Base-by-base conservation (phyloP, 2,113 vertebrate species). In the Manacus vitellinus region DNA sequence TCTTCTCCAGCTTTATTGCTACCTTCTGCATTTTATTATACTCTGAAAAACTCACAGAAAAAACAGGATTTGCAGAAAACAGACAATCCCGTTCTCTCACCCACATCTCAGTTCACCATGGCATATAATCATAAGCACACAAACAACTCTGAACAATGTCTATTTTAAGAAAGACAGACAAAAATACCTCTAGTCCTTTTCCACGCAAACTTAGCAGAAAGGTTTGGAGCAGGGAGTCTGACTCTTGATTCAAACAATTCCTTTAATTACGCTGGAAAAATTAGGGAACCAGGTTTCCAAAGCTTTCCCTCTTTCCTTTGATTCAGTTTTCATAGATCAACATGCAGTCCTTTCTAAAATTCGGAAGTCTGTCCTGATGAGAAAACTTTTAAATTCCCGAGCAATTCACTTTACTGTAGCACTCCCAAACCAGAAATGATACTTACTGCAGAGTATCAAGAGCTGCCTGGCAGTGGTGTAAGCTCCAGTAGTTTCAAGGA, bases 391-490 rank as follows among this genome's bases (percentile, higher is more conserved):
- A 35, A 72, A 74, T 96, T 88, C 92, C 94, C 92, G 72, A 94
- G 95, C 44, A 56, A 87, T 94, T 76, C 71, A 77, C 81, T 91
- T 89, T 21, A 22, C 68, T 77, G 78, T 81, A 85, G 72, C 83
- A 95, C 70, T 96, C 95, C 95, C 91, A 78, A 83, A 93, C 9
- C 93, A 85, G 74, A 95, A 97, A 86, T 6, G 51, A 91, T 98
- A 98, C 98, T 98, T 98, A 98, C 98, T 95, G 96, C 51, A 68
- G 86, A 96, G 80, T 58, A 77, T 52, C 63, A 65, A 92, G 89
- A 83, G 84, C 52, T 89, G 90, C 71, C 73, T 71, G 79, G 72
- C 33, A 18, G 71, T 70, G 76, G 67, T 71, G 83, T 94, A 95
- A 95, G 67, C 93, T 96, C 96, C 92, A 94, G 96, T 59, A 91